Evolutionary conservation across 2,113 vertebrate genomes (phyloP), one percentile per base, ranked within the genome.

Genomic region (Tretioscincus oriximinensis): DNA sequence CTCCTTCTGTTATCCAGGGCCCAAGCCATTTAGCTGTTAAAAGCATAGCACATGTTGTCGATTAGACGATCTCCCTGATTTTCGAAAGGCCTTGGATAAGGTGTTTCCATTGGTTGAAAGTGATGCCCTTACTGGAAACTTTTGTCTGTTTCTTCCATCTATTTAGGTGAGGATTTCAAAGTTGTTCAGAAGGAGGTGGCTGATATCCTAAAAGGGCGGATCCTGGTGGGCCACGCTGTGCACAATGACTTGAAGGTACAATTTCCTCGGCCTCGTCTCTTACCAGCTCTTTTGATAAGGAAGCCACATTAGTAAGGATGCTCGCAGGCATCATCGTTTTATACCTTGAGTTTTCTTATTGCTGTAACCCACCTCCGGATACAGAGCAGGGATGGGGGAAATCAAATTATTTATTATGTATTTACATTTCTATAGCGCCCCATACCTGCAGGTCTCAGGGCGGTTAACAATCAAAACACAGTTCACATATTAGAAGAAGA

Each of bases 171-270:
- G 88, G 77, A 95, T 3, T 80, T 97, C 1, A 91, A 88, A 61
- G 94, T 92, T 0, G 97, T 99, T 20, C 97, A 96, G 94, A 95
- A 90, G 85, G 98, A 99, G 66, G 97, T 99, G 0, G 95, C 96
- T 0, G 92, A 95, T 5, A 95, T 99, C 89, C 79, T 99, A 64
- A 84, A 90, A 4, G 97, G 96, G 80, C 95, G 98, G 83, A 89
- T 97, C 77, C 93, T 98, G 10, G 97, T 99, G 2, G 98, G 98
- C 45, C 98, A 99, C 0, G 97, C 98, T 0, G 77, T 99, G 10
- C 92, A 92, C 87, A 99, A 99, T 3, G 98, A 99, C 73, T 84
- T 99, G 2, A 98, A 99, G 97, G 98, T 99, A 90, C 0, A 0
- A 2, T 12, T 64, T 31, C 65, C 45, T 31, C 45, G 1, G 8